Evolutionary conservation across 2,888 invertebrate species (phyloP).

Genomic region (Bellardia bayeri): DNA sequence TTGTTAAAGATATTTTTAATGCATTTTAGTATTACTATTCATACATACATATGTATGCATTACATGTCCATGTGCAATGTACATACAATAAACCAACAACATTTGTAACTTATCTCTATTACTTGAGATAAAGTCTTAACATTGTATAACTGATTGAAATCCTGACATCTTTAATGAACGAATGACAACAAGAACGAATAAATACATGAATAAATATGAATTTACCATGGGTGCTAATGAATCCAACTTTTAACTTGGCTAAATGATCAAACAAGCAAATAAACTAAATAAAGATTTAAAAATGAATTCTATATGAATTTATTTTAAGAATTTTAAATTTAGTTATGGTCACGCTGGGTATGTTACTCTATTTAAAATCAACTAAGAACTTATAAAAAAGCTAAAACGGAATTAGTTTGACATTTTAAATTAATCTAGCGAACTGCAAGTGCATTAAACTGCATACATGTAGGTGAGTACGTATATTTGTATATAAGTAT

Average conservation of each 20-base stretch:
- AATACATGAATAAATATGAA: slow-evolving; percentile 15
- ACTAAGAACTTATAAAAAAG: not conserved
- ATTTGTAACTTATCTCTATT: slow-evolving; percentile 7
- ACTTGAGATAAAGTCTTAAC: slow-evolving; percentile 27
- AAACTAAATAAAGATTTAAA: not conserved
- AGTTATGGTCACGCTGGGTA: not conserved
- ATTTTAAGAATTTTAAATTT: slow-evolving; percentile 14
- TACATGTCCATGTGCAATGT: not conserved
- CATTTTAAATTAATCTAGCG: slow-evolving; percentile 70
- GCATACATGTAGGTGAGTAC: not conserved
- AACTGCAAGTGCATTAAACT: slow-evolving; percentile 54
- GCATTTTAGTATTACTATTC: too few species aligned
- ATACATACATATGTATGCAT: not conserved
- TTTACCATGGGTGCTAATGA: slow-evolving; percentile 41
- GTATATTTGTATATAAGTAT: not conserved
- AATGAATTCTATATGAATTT: not conserved
- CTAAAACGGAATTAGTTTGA: slow-evolving; percentile 68
- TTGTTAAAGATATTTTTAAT: not conserved
- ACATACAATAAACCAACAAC: not conserved
- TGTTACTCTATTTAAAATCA: slow-evolving; percentile 22
- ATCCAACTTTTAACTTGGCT: slow-evolving; percentile 13
- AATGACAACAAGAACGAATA: slow-evolving; percentile 12
- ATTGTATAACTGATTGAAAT: slow-evolving; percentile 27
- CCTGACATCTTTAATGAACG: slow-evolving; percentile 16
- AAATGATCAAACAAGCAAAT: not conserved